Base-by-base conservation (phyloP, 1,140 invertebrate genomes). In the Bombus soroeensis region DNA sequence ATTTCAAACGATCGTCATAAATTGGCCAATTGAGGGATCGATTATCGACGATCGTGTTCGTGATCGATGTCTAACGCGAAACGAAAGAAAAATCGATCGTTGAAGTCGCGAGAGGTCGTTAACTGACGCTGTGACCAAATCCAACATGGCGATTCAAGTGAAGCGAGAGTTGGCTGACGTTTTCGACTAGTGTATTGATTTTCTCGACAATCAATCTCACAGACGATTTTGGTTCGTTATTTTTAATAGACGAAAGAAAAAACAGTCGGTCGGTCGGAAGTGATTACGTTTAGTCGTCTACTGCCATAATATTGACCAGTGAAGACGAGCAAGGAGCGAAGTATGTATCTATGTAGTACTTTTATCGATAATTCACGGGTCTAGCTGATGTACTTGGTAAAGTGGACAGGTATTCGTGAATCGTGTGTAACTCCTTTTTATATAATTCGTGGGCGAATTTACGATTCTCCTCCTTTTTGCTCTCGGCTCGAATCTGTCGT, bases 151-250 rank as follows among this genome's bases (percentile, higher is more conserved):
- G 34, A 73, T 64, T 64, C 41, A 77, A 64, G 6, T 25, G 10
- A 34, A 37, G 1, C 3, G 22, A 53, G 18, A 53, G 18, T 37
- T 22, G 32, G n/a, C 1, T 39, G 3, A 13, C 9, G 22, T 15
- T 66, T 41, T 80, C 64, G 62, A 76, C 22, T 32, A 39, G 9
- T 41, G n/a, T 22, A n/a, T 89, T 89, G 15, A 76, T 80, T 81
- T 86, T 70, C 64, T 89, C 28, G 88, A 89, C 88, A 89, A 89
- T 89, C 88, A 89, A 87, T 87, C 62, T 68, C 59, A 43, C 53
- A 53, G 53, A 25, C 53, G n/a, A 76, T 77, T 85, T 74, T 15
- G 22, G 3, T 85, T 81, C 8, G 8, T 47, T n/a, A 22, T n/a
- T 34, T 41, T 78, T 32, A 37, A 47, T 28, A 53, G 6, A 64